These are phyloP conservation scores for Rhinogobio ventralis DNA, from an alignment of 2,797 vertebrate genomes.

Conservation along the genomic window DNA sequence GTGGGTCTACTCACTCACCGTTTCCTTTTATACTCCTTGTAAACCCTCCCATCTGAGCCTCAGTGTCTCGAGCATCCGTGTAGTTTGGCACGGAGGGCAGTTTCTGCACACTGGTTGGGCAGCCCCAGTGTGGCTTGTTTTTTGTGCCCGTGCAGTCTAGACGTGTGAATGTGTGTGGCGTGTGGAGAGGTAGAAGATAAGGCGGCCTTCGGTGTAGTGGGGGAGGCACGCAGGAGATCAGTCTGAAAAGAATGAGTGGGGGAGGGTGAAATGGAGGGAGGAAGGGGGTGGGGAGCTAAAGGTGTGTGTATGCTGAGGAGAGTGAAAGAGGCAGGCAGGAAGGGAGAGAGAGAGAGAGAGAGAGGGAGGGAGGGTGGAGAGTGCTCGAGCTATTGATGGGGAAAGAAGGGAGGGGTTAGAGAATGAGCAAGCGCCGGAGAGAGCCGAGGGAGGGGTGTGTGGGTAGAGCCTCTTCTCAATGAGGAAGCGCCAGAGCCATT, in stretches of 20 bases:
- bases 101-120: slow-evolving; percentile 16
- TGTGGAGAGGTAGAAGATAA: slow-evolving; percentile 63
- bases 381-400: slow-evolving; percentile 77
- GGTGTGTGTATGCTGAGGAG: slow-evolving; percentile 64
- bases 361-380: slow-evolving; percentile 67
- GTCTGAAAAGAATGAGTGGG: slow-evolving; percentile 59
- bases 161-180: slow-evolving; percentile 53
- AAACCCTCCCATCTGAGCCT: slow-evolving; percentile 19
- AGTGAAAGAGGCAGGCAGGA: slow-evolving; percentile 61
- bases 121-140: slow-evolving; percentile 19
- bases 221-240: slow-evolving; percentile 67
- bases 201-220: slow-evolving; percentile 65
- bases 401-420: slow-evolving; percentile 70
- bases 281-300: slow-evolving; percentile 59
- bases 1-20: slow-evolving; percentile 13
- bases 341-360: slow-evolving; percentile 53
- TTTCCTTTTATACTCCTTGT: slow-evolving; percentile 4
- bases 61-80: background rate
- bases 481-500: slow-evolving; percentile 86
- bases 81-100: slow-evolving; percentile 18
- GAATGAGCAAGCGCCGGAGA: slow-evolving; percentile 63
- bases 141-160: slow-evolving; percentile 50
- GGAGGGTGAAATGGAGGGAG: slow-evolving; percentile 32
- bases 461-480: slow-evolving; percentile 79
- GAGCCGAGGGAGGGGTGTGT: slow-evolving; percentile 71